A percentile compares a stretch with the other conserved stretches of the same genome.
Conservation (phyloP, 2,797 vertebrate genomes). For the Thaleichthys pacificus region DNA sequence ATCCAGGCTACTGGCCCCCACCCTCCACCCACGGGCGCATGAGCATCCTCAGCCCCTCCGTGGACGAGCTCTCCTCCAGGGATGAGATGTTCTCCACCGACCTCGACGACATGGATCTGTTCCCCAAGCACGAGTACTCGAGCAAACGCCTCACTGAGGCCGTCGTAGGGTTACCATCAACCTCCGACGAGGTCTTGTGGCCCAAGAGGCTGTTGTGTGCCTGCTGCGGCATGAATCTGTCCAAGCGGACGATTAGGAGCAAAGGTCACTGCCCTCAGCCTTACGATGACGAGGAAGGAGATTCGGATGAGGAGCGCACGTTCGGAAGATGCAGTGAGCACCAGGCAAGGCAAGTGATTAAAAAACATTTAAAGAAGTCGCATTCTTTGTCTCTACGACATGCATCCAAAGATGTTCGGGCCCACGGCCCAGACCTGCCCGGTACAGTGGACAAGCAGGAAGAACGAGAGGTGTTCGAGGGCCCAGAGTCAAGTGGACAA, state of each 20-base stretch:
- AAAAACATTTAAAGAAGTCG: conserved; percentile 58
- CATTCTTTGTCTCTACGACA: conserved; percentile 43
- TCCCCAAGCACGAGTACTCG: conserved; percentile 57
- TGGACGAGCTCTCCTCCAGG: conserved; percentile 79
- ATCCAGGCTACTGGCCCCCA: conserved; percentile 67
- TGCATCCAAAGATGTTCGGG: conserved; percentile 38
- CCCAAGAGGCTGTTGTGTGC: conserved; percentile 59
- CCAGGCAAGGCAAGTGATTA: conserved; percentile 45
- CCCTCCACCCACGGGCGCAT: conserved; percentile 66
- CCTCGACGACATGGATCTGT: conserved; percentile 71
- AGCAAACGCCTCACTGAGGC: conserved; percentile 45
- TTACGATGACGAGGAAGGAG: conserved; percentile 51
- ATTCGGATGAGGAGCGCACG: conserved; percentile 64
- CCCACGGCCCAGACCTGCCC: conserved; percentile 33
- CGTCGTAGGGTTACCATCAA: not conserved
- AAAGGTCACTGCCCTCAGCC: conserved; percentile 47
- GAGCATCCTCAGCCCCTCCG: conserved; percentile 76
- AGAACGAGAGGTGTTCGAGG: conserved; percentile 28
- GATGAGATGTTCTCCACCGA: conserved; percentile 81
- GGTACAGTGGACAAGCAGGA: conserved; percentile 25
- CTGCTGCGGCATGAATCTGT: conserved; percentile 69
- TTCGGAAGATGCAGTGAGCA: conserved; percentile 45
- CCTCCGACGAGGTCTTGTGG: conserved; percentile 30
- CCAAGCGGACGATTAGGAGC: conserved; percentile 41
- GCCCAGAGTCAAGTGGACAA: conserved; percentile 34